phyloP scores from a whole-genome alignment of 1,140 invertebrate species.

The Colletes latitarsis region DNA sequence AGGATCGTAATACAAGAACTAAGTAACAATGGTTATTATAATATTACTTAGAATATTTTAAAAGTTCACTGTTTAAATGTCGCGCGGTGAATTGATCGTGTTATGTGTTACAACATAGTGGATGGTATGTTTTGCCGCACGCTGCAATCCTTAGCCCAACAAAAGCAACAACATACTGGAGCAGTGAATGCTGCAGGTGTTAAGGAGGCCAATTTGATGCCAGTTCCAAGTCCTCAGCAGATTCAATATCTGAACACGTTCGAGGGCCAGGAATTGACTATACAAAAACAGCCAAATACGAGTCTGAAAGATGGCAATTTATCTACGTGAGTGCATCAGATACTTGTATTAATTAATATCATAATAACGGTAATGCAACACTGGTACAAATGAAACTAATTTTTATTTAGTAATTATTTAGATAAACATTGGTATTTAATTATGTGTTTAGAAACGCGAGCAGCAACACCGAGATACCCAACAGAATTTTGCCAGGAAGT shows the following conservation, averaged over 20 bases:
- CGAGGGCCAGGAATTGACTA: constrained; percentile 97
- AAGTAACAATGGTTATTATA: constrained; percentile 24
- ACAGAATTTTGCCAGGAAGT: constrained; percentile 72
- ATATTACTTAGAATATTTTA: constrained; percentile 25
- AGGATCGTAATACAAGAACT: constrained; percentile 34
- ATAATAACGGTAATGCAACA: too few relatives aligned
- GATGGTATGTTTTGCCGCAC: constrained; percentile 91
- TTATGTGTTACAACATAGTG: constrained; percentile 77
- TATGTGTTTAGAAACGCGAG: constrained; percentile 60
- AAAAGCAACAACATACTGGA: constrained; percentile 84
- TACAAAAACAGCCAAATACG: constrained; percentile 97
- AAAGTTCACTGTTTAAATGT: constrained; percentile 31
- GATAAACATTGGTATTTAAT: background rate
- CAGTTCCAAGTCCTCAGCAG: constrained; percentile 97
- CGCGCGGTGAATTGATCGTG: constrained; percentile 26
- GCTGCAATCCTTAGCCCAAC: constrained; percentile 89
- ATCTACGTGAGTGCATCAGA: constrained; percentile 81
- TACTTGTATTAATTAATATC: background rate
- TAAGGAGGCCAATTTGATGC: constrained; percentile 96
- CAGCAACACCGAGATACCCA: constrained; percentile 72
- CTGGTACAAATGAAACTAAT: background rate
- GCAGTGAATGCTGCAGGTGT: constrained; percentile 78
- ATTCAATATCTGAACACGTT: constrained; percentile 97
- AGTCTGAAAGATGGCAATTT: constrained; percentile 88
- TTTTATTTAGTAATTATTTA: background rate